Conservation (phyloP, 1,140 invertebrate species). For the Wiebesia pumilae region DNA sequence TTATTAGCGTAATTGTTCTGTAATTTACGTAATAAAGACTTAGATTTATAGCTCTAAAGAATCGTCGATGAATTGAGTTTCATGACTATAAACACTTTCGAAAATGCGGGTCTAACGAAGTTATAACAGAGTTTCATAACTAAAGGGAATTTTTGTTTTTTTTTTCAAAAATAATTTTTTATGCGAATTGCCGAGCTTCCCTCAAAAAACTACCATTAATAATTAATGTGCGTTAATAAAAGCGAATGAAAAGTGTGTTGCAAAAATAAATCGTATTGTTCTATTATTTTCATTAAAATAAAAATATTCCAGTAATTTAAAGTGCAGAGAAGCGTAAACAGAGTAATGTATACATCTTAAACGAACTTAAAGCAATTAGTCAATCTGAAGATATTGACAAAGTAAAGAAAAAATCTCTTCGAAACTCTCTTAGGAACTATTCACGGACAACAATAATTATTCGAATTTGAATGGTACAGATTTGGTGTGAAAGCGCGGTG, state of each 20-base stretch:
- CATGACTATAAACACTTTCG: slow-evolving; percentile 24
- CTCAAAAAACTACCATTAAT: neutral
- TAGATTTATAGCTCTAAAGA: neutral
- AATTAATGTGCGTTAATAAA: neutral
- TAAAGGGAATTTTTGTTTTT: neutral
- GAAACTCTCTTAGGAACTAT: neutral
- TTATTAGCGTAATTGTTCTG: slow-evolving; percentile 48
- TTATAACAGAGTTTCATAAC: slow-evolving; percentile 34
- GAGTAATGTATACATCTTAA: neutral
- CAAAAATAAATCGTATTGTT: too few species aligned
- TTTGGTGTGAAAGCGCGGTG: neutral
- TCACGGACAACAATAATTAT: slow-evolving; percentile 30
- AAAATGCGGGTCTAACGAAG: neutral
- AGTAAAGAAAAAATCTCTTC: neutral
- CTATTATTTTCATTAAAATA: too few species aligned
- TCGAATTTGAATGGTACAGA: neutral
- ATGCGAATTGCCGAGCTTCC: neutral
- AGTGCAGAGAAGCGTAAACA: too few species aligned
- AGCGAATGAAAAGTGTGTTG: too few species aligned
- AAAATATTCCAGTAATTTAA: too few species aligned
- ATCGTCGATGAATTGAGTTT: slow-evolving; percentile 33
- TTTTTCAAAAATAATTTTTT: neutral
- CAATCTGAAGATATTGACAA: neutral
- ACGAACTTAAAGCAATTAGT: slow-evolving; percentile 2
- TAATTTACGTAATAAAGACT: slow-evolving; percentile 14